Evolutionary conservation across 2,888 invertebrate species (phyloP), one percentile per base, ranked within the genome.

Genomic region (Microplitis deprimator): DNA sequence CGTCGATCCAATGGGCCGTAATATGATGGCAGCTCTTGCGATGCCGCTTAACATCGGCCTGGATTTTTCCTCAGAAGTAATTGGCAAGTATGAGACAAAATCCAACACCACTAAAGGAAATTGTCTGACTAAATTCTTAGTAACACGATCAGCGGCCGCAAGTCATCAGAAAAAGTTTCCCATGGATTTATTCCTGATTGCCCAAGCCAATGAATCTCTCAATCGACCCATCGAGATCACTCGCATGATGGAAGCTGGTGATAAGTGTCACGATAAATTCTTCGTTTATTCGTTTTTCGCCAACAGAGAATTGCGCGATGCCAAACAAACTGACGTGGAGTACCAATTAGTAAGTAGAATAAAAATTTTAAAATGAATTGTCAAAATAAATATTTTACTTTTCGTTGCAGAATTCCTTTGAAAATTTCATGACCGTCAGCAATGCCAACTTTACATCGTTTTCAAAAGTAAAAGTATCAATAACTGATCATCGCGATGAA

Each of bases 251-350:
- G n/a, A 68, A 17, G 39, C 13, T 10, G 20, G 61, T 60, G 59
- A 75, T 3, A 67, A 65, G 13, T 65, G 65, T 65, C 8, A 64
- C 39, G 73, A 68, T 29, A 64, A 76, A 38, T 60, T 50, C 74
- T 74, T 62, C 39, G 39, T 17, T n/a, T 75, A 75, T 40, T 75
- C 62, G 6, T 71, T 72, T 40, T 75, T 76, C 64, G 62, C 69
- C 40, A 65, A 64, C 62, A 50, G 71, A 68, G 74, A 68, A 65
- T 40, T 17, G 13, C n/a, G 69, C 6, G 7, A 40, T 16, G 8
- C 16, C 10, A 40, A 20, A 17, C 10, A 16, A 64, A 41, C 8
- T 6, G 65, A 73, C 20, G 17, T 41, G 8, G 20, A 64, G n/a
- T 8, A 17, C 0, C 6, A 73, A 29, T 17, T 64, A 1, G 73